These are phyloP conservation scores for Halocaridina rubra DNA, from an alignment of 2,888 invertebrate genomes.

Conservation along the genomic window DNA sequence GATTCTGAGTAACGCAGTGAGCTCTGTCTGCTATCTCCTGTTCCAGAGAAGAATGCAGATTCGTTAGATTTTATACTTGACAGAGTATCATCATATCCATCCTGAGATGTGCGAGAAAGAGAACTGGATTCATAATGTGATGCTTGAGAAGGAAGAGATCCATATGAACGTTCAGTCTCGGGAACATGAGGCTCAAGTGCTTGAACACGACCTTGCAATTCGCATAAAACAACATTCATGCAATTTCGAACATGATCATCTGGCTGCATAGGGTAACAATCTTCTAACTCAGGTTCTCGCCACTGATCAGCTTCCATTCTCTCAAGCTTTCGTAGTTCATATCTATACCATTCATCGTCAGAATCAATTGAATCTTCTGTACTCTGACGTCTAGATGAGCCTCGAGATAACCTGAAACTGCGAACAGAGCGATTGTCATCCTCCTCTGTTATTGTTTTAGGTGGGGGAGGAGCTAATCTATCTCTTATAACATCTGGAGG, in stretches of 20 bases:
- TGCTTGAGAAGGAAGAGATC: background rate
- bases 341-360: conserved; percentile 93
- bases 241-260: conserved; percentile 80
- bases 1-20: conserved; percentile 57
- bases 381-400: conserved; percentile 87
- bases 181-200: conserved; percentile 17
- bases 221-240: conserved; percentile 83
- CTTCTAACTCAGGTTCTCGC: conserved; percentile 64
- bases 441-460: conserved; percentile 70
- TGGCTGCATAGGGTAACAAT: conserved; percentile 72
- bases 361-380: conserved; percentile 89
- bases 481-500: conserved; percentile 50
- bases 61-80: conserved; percentile 63
- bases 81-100: conserved; percentile 4
- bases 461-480: conserved; percentile 64
- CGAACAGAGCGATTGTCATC: conserved; percentile 89
- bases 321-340: conserved; percentile 86
- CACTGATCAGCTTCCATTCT: conserved; percentile 78
- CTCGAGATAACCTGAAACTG: conserved; percentile 86
- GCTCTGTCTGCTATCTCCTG: conserved; percentile 62
- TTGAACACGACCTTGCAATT: conserved; percentile 77
- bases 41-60: conserved; percentile 64
- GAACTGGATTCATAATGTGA: background rate
- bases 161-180: background rate
- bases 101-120: conserved; percentile 4